Conservation (phyloP, 2,113 vertebrate genomes). For the Vulpes vulpes region DNA sequence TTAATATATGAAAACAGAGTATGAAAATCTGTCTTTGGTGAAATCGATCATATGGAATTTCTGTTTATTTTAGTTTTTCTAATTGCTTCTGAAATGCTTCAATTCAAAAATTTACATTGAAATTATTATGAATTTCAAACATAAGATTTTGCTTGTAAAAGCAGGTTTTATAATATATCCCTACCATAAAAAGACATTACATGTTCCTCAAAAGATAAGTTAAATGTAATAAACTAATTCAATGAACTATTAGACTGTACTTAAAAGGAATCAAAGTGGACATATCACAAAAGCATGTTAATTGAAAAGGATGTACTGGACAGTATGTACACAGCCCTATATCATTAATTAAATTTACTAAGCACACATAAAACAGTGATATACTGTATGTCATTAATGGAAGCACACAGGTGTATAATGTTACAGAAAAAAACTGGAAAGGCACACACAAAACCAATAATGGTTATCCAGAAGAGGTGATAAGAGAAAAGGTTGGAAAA, state of each 20-base stretch:
- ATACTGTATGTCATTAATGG: not conserved
- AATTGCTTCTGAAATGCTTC: not conserved
- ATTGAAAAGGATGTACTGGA: not conserved
- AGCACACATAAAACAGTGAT: not conserved
- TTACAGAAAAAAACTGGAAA: not conserved
- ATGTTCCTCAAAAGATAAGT: not conserved
- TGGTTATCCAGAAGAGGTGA: not conserved
- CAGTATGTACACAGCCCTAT: not conserved
- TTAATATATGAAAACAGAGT: not conserved
- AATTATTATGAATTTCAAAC: slow-evolving; percentile 2
- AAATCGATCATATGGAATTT: not conserved
- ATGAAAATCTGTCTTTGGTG: not conserved
- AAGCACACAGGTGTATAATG: not conserved
- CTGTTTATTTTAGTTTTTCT: not conserved
- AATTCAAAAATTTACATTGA: not conserved
- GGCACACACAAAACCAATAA: not conserved
- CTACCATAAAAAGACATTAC: not conserved
- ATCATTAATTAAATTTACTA: not conserved
- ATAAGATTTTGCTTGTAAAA: not conserved
- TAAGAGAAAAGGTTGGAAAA: not conserved
- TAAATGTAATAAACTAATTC: not conserved
- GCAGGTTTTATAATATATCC: not conserved
- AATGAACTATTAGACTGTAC: not conserved
- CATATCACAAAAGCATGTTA: not conserved
- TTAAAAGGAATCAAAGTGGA: not conserved